Evolutionary conservation across 2,888 invertebrate genomes (phyloP).

Genomic region (Parelbella ahira): DNA sequence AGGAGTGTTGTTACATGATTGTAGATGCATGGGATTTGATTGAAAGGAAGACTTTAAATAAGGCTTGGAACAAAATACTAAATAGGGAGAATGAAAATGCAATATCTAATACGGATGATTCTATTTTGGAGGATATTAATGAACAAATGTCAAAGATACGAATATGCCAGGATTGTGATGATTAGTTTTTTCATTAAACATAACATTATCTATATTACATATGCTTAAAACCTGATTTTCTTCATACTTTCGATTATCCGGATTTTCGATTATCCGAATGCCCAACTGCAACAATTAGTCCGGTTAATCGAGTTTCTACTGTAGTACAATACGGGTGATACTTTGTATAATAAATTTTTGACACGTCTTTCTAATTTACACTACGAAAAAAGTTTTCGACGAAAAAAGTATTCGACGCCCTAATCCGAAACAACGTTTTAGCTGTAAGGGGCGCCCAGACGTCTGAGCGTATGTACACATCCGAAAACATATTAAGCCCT

Average conservation of each 20-base stretch:
- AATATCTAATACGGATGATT: constrained; percentile 27
- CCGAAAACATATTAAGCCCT: too few species aligned
- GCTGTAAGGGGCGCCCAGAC: too few species aligned
- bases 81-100: constrained; percentile 24
- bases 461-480: too few species aligned
- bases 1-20: constrained; percentile 31
- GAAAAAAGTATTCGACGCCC: too few species aligned
- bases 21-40: constrained; percentile 29
- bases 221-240: constrained; percentile 6
- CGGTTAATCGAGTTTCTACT: constrained; percentile 6
- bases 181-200: too few species aligned
- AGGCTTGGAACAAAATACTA: constrained; percentile 28
- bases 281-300: constrained; percentile 10
- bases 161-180: too few species aligned
- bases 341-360: too few species aligned
- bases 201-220: too few species aligned
- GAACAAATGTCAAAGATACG: constrained; percentile 27
- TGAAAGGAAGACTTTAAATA: constrained; percentile 27
- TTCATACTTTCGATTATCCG: constrained; percentile 1
- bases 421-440: too few species aligned
- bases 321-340: background rate
- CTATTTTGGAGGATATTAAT: constrained; percentile 28
- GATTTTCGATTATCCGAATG: constrained; percentile 11
- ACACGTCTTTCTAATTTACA: too few species aligned
- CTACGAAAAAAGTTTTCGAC: too few species aligned